Conservation (phyloP, 1,140 invertebrate genomes). For the Tachypleus tridentatus region DNA sequence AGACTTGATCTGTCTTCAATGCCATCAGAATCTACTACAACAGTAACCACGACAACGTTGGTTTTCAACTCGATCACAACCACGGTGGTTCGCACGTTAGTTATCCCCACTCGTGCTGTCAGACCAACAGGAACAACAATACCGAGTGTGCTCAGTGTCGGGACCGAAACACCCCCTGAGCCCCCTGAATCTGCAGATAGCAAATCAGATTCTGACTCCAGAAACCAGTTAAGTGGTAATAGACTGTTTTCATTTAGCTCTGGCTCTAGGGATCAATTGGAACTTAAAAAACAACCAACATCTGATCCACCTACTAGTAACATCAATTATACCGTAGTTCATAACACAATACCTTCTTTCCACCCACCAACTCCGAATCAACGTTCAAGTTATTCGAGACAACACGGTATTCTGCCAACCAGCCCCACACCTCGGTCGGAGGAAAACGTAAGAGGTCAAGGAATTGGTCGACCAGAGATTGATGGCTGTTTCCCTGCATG, state of each 20-base stretch:
- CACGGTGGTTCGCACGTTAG: constrained; percentile 20
- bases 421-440: not conserved
- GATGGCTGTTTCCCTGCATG: constrained; percentile 46
- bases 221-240: not conserved
- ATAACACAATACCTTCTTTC: too few relatives aligned
- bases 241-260: not conserved
- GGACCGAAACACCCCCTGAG: constrained; percentile 16
- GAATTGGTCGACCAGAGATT: not conserved
- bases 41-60: constrained; percentile 22
- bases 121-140: constrained; percentile 7
- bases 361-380: constrained; percentile 2
- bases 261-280: not conserved
- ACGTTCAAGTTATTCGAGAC: constrained; percentile 12
- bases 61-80: constrained; percentile 23
- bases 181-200: constrained; percentile 17
- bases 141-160: constrained; percentile 13
- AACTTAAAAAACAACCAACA: not conserved
- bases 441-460: not conserved
- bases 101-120: constrained; percentile 19
- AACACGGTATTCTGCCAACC: constrained; percentile 11
- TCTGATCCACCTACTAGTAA: not conserved
- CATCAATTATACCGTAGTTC: too few relatives aligned
- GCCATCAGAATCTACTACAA: constrained; percentile 20
- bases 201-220: not conserved
- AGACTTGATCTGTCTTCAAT: constrained; percentile 11